Base-by-base conservation (phyloP, 2,888 invertebrate species). In the Callyntrura guangdongensis region DNA sequence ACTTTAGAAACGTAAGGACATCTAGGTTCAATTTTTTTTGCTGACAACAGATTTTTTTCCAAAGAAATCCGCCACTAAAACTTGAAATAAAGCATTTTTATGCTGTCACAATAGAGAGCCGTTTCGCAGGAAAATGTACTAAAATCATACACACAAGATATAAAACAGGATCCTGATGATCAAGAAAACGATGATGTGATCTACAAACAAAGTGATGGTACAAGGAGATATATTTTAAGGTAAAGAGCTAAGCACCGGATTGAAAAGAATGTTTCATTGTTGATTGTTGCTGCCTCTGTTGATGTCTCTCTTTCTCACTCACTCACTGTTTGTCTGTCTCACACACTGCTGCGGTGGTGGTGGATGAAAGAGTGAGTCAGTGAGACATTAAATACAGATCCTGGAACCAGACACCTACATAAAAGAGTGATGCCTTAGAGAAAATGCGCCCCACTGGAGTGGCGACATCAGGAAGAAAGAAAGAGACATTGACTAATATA, bases 391-490 rank as follows among this genome's bases (percentile, higher is more conserved):
- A 53, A n/a, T 79, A 72, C 72, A 9, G 8, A 77, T 77, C 83
- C 67, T 83, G 83, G 67, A 67, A 83, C 64, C 64, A 83, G 83
- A 83, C 83, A 83, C 64, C 64, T 81, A 81, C 81, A 81, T 81
- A 81, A 81, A 81, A 61, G 81, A 81, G 67, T 67, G 67, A 56
- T 17, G 45, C 47, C 72, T 47, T 72, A 79, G 64, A 77, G 79
- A 45, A 79, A 88, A 82, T 61, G 82, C 83, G 81, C 81, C 88
- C 81, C 88, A 83, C 89, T 74, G 83, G 49, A 89, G 89, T 89
- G 89, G 89, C 89, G 89, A 89, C 89, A 89, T 74, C 72, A 61
- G 47, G 64, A 79, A 89, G 74, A 74, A 89, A 74, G 74, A 61
- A 83, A 36, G 61, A 77, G 89, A 74, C 83, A 74, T 83, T 82